Percentiles rank a stretch among this genome's conserved stretches.
Evolutionary conservation across 2,113 vertebrate species (phyloP).

Genomic region (Rynchops niger): DNA sequence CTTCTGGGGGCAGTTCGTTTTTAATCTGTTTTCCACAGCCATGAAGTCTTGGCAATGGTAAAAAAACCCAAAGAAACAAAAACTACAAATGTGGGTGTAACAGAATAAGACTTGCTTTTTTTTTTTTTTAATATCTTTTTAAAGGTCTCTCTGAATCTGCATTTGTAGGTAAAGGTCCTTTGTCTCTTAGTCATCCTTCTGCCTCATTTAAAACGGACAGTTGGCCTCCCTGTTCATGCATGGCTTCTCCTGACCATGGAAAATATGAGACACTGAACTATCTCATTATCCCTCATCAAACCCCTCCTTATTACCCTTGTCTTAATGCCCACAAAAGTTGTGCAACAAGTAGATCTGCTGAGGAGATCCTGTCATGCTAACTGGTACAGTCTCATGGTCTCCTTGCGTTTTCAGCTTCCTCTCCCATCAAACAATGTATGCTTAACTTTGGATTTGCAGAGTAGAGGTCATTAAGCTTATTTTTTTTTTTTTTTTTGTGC

Average conservation of each 20-base stretch:
- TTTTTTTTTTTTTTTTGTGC: neutral
- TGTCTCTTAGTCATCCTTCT: neutral
- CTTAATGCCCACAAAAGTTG: neutral
- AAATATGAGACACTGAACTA: neutral
- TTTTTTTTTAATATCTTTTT: neutral
- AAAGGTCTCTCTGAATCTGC: neutral
- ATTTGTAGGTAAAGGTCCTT: neutral
- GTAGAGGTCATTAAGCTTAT: neutral
- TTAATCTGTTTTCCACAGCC: neutral
- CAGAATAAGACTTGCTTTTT: neutral
- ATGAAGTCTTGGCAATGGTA: neutral
- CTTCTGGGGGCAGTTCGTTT: neutral
- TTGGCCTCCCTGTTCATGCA: neutral
- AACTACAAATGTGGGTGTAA: neutral
- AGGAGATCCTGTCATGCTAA: neutral
- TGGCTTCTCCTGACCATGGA: neutral
- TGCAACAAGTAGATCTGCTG: neutral
- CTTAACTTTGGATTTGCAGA: neutral
- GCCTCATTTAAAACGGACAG: neutral
- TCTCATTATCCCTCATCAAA: neutral
- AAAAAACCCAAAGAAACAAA: no score
- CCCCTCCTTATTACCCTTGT: neutral
- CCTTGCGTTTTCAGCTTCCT: neutral
- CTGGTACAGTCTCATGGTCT: rapidly evolving
- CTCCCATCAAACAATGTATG: neutral